Conservation (phyloP, 2,797 vertebrate genomes). For the Eospalax fontanierii region DNA sequence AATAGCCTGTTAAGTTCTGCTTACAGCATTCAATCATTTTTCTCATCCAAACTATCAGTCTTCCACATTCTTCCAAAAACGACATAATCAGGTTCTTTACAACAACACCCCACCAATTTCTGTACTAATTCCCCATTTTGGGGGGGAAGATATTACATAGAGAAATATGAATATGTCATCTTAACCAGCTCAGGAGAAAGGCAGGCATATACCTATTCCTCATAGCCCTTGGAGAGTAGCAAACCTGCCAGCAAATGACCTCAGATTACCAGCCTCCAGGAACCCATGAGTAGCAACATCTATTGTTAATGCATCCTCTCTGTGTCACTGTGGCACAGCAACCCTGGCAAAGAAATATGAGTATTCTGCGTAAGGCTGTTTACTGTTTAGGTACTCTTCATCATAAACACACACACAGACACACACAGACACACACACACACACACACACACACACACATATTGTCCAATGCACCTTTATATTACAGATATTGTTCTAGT, state of each 20-base stretch:
- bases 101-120: no score
- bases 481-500: background rate
- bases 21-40: no score
- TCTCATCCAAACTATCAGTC: no score
- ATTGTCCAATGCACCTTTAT: background rate
- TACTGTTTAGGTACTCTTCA: no score
- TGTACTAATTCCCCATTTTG: no score
- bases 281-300: no score
- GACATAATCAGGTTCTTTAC: no score
- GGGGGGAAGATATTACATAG: background rate
- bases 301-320: background rate
- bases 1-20: no score
- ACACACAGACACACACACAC: no score
- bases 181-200: background rate
- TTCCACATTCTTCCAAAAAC: no score
- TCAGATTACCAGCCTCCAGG: background rate
- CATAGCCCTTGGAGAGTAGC: background rate
- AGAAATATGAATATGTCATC: background rate
- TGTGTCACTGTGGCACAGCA: background rate
- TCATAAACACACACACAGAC: no score
- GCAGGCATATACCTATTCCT: background rate
- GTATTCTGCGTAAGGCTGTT: background rate
- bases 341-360: background rate
- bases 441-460: no score
- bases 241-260: background rate